Evolutionary conservation across 2,797 vertebrate species (phyloP).

Genomic region (Alca torda): DNA sequence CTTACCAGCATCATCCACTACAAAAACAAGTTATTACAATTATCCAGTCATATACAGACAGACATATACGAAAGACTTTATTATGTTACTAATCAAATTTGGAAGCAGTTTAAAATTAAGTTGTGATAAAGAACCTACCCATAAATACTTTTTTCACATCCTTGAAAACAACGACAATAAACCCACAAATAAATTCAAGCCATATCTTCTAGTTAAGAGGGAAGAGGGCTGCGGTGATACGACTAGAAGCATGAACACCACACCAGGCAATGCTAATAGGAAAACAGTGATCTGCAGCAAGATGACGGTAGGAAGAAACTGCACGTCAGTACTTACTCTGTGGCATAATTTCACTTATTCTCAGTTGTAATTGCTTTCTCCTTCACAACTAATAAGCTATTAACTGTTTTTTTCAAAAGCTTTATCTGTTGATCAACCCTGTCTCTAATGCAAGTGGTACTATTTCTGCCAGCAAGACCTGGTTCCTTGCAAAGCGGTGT

Average conservation of each 20-base stretch:
- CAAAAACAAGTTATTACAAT: conserved; percentile 65
- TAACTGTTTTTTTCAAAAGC: not conserved
- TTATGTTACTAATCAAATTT: not conserved
- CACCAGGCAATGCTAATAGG: not conserved
- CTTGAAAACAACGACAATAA: not conserved
- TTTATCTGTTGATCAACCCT: not conserved
- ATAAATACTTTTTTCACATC: not conserved
- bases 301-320: not conserved
- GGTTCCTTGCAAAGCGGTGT: not conserved
- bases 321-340: not conserved
- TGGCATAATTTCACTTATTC: not conserved
- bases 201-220: not conserved
- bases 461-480: not conserved
- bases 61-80: not conserved
- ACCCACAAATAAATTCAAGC: not conserved
- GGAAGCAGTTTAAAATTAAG: not conserved
- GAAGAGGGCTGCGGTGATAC: not conserved
- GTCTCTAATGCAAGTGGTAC: not conserved
- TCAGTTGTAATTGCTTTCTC: not conserved
- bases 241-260: not conserved
- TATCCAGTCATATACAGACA: conserved; percentile 42
- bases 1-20: conserved; percentile 97
- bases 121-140: conserved; percentile 13
- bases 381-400: not conserved
- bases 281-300: not conserved